Conservation (phyloP, 2,113 vertebrate genomes). For the Microtus montanus region DNA sequence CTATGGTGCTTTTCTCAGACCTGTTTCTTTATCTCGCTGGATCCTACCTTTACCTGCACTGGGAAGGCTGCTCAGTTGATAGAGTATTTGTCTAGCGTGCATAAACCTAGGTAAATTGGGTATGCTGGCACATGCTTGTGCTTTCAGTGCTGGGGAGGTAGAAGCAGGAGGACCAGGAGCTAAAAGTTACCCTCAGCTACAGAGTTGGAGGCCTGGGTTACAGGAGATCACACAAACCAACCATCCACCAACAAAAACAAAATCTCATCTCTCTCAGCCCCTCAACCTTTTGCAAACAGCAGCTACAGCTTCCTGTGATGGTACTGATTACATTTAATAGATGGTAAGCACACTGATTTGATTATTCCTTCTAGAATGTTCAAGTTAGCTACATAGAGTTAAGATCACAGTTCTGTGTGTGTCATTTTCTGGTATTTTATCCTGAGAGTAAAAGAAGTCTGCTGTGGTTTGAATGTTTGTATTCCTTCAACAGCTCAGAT, state of each 20-base stretch:
- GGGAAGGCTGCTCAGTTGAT: too few species aligned
- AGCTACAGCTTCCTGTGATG: not conserved
- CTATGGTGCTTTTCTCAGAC: not conserved
- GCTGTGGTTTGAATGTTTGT: not conserved
- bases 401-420: not conserved
- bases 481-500: not conserved
- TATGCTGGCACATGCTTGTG: not conserved
- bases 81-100: not conserved
- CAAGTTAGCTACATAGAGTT: not conserved
- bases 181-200: not conserved
- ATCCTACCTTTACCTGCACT: not conserved
- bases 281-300: slow-evolving; percentile 13
- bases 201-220: not conserved
- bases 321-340: not conserved
- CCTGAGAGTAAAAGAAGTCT: not conserved
- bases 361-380: slow-evolving; percentile 14
- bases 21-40: not conserved
- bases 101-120: not conserved
- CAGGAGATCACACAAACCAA: not conserved
- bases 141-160: too few species aligned
- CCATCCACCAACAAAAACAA: not conserved
- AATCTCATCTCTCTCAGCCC: not conserved
- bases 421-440: slow-evolving; percentile 11
- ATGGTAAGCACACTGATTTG: not conserved
- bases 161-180: not conserved